Base-by-base conservation (phyloP, 53 echinoderm and acorn worm species). In the Apostichopus leukothele region DNA sequence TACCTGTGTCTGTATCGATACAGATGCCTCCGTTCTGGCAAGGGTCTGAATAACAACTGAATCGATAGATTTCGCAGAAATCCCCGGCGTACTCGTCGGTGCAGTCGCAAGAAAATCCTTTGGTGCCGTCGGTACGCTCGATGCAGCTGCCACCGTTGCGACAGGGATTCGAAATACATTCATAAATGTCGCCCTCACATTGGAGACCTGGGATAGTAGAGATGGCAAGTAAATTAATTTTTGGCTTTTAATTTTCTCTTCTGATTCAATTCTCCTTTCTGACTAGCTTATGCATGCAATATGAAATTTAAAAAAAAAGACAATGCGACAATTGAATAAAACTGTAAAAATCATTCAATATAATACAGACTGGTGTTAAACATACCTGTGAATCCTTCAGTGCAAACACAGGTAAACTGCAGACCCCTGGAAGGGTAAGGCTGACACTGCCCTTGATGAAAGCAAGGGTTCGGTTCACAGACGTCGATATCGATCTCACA, bases 141-240 rank as follows among this genome's bases (percentile, higher is more conserved):
- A 96, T 67, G 54, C 99, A 99, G 53, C 92, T 94, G 50, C 99
- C 99, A 2, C 84, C 86, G 67, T 99, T 94, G 13, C 88, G 94
- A 86, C 99, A 99, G 3, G 99, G 99, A 22, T 93, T 90, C 1
- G 99, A 99, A 6, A 93, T 93, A 73, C 99, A 99, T 73, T 99
- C 99, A 75, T 99, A 99, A 53, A 96, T 94, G 90, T 99, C 99
- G 20, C 99, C 99, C 89, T 99, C 94, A 83, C 99, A 99, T 8
- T 94, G 99, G 1, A 88, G 76, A 96, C 99, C 99, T 99, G 60
- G 39, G 39, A 18, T 5, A 79, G 54, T 9, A 51, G 25, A 21
- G 14, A 74, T 74, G 0, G 57, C 3, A 1, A 57, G 0, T 57
- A 57, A 10, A 57, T 9, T 57, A 1, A 1, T 57, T 10, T 57